A percentile compares a stretch with the other conserved stretches of the same genome.
Evolutionary conservation across 2,888 invertebrate genomes (phyloP).

Genomic region (Phyto melanocephala): DNA sequence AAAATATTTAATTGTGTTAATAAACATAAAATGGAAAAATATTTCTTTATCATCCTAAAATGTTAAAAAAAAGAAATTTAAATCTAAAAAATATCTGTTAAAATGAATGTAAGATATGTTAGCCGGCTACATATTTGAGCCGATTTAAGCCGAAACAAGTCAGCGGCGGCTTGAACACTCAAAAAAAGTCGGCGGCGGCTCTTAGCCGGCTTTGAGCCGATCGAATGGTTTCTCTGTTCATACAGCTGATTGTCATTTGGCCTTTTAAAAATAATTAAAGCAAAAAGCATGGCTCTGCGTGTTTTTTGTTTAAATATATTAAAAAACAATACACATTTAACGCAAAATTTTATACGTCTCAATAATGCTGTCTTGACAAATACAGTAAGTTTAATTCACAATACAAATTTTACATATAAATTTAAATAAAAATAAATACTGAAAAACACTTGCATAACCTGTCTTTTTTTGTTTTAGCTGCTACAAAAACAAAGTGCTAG

Average conservation of each 20-base stretch:
- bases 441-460: slow-evolving; percentile 50
- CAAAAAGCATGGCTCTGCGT: slow-evolving; percentile 70
- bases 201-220: too few species aligned
- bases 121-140: too few species aligned
- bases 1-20: too few species aligned
- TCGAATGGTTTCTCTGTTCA: neutral
- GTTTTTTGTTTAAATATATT: slow-evolving; percentile 72
- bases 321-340: slow-evolving; percentile 72
- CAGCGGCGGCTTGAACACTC: too few species aligned
- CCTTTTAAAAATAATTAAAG: slow-evolving; percentile 18
- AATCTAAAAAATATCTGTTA: too few species aligned
- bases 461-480: slow-evolving; percentile 17
- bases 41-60: too few species aligned
- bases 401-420: neutral
- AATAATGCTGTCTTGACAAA: slow-evolving; percentile 47
- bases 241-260: slow-evolving; percentile 27
- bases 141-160: too few species aligned
- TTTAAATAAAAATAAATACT: too few species aligned
- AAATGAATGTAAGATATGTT: too few species aligned
- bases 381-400: slow-evolving; percentile 60
- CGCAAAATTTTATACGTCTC: slow-evolving; percentile 68
- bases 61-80: too few species aligned
- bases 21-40: too few species aligned
- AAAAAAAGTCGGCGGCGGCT: too few species aligned
- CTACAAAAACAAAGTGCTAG: slow-evolving; percentile 52